phyloP scores from a whole-genome alignment of 2,797 vertebrate species.

The Enteromius anoplus region DNA sequence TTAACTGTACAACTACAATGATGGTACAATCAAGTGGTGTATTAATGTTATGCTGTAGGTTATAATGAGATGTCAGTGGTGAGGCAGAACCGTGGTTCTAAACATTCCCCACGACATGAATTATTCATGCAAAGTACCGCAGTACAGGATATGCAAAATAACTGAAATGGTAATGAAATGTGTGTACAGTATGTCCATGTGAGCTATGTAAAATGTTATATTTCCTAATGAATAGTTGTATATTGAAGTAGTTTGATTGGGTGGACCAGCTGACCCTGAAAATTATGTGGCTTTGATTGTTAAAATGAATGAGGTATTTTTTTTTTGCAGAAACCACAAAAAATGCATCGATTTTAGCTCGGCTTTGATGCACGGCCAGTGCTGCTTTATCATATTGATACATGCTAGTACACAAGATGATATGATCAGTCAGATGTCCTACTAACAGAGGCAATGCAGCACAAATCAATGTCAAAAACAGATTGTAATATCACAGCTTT shows the following conservation, averaged over 20 bases:
- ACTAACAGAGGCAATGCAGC: conserved; percentile 1
- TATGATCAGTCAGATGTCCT: conserved; percentile 20
- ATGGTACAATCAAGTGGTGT: background rate
- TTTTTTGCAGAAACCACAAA: background rate
- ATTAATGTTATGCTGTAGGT: background rate
- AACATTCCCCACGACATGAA: background rate
- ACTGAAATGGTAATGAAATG: background rate
- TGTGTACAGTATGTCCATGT: background rate
- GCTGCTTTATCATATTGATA: background rate
- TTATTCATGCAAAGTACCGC: conserved; percentile 14
- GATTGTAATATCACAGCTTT: conserved; percentile 23
- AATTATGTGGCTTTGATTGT: background rate
- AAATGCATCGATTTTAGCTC: background rate
- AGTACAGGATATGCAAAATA: background rate
- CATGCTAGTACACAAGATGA: background rate
- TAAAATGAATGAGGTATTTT: background rate
- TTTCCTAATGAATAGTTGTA: background rate
- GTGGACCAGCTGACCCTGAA: background rate
- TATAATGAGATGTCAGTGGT: conserved; percentile 23
- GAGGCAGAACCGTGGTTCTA: background rate
- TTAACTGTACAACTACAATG: conserved; percentile 13
- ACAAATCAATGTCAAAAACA: conserved; percentile 37
- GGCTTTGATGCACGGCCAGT: background rate
- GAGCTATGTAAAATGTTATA: background rate
- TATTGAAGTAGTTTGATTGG: background rate